Conservation (phyloP, 2,113 vertebrate species). For the Carlito syrichta region DNA sequence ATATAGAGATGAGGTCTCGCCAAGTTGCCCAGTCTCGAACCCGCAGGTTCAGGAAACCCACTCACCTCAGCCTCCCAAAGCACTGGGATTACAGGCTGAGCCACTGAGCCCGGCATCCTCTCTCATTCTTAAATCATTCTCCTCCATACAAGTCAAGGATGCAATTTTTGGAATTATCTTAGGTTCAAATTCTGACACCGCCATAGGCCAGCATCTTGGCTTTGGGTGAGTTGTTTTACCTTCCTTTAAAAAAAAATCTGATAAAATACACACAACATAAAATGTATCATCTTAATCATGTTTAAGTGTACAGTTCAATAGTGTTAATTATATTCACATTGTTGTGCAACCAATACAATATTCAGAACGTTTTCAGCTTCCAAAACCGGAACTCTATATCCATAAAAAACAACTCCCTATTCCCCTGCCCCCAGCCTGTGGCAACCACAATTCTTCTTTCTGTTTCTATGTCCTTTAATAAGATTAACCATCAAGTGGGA, state of each 20-base stretch:
- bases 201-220: background rate
- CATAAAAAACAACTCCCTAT: background rate
- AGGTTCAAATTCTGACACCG: background rate
- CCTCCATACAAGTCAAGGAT: background rate
- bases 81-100: too few relatives aligned
- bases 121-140: background rate
- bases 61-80: too few relatives aligned
- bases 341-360: too few relatives aligned
- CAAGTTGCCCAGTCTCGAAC: too few relatives aligned
- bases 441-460: background rate
- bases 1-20: too few relatives aligned
- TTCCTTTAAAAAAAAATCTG: too few relatives aligned
- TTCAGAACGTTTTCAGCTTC: background rate
- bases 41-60: too few relatives aligned
- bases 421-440: background rate
- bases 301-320: too few relatives aligned
- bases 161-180: background rate
- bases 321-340: background rate
- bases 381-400: background rate
- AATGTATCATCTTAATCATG: too few relatives aligned
- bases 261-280: too few relatives aligned
- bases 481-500: too few relatives aligned
- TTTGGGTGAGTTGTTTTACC: background rate
- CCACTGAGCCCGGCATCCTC: too few relatives aligned
- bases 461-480: background rate